Conservation (phyloP, 2,888 invertebrate species). For the Amblyjoppa fuscipennis region DNA sequence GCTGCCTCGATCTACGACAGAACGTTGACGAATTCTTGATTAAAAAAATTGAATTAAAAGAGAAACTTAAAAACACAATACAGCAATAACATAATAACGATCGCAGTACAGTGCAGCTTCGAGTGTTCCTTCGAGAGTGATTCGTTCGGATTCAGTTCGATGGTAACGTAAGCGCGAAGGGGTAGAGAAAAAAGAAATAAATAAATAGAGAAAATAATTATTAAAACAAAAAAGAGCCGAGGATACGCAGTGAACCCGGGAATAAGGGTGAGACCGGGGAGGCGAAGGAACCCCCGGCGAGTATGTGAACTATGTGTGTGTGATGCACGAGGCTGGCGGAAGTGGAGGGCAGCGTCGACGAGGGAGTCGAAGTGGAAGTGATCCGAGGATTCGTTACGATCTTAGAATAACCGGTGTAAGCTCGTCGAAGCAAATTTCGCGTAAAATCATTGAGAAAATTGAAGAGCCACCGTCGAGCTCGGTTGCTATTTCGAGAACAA, state of each 20-base stretch:
- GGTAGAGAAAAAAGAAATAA: background rate
- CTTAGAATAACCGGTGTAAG: constrained; percentile 10
- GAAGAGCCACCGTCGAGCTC: background rate
- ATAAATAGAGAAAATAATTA: background rate
- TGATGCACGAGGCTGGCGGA: constrained; percentile 64
- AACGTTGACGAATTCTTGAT: background rate
- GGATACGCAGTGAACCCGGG: constrained; percentile 22
- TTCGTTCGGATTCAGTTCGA: constrained; percentile 18
- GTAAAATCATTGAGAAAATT: background rate
- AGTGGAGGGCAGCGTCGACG: constrained; percentile 59
- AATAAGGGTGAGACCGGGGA: constrained; percentile 13
- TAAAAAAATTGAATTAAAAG: background rate
- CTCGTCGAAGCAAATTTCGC: background rate
- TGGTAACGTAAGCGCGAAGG: background rate
- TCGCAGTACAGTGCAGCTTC: background rate
- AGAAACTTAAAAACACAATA: background rate
- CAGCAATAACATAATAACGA: background rate
- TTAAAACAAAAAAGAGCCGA: constrained; percentile 1
- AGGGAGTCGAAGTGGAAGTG: constrained; percentile 54
- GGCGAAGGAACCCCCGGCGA: constrained; percentile 50
- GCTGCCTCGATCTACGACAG: background rate
- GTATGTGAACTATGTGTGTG: constrained; percentile 64
- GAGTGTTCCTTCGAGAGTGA: constrained; percentile 26
- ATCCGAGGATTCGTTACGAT: constrained; percentile 18
- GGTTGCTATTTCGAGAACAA: background rate